A percentile compares a stretch with the other conserved stretches of the same genome.
Evolutionary conservation across 2,888 invertebrate genomes (phyloP).

Genomic region (Tyria jacobaeae): DNA sequence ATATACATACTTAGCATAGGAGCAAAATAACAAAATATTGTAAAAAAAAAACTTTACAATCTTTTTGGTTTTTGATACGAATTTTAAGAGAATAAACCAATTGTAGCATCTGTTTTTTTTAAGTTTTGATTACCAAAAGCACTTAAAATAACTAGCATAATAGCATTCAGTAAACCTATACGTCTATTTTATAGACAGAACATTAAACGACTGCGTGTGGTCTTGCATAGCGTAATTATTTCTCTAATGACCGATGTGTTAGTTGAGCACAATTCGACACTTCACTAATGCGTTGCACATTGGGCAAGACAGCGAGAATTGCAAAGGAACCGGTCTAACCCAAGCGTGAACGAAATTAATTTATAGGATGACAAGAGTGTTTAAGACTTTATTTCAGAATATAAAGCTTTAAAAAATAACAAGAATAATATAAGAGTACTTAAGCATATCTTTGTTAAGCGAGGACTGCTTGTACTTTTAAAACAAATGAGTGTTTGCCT

Average conservation of each 20-base stretch:
- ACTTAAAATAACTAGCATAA: neutral
- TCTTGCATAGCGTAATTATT: constrained; percentile 34
- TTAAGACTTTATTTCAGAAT: constrained; percentile 11
- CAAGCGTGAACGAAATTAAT: constrained; percentile 31
- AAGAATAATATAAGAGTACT: neutral
- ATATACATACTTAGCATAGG: too few species aligned
- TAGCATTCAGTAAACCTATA: constrained; percentile 3
- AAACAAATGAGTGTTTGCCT: neutral
- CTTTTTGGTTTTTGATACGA: too few species aligned
- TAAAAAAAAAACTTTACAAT: too few species aligned
- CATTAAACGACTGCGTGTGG: constrained; percentile 27
- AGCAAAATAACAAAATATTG: too few species aligned
- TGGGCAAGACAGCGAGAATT: constrained; percentile 30
- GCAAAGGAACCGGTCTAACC: constrained; percentile 34
- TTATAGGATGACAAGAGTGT: constrained; percentile 28
- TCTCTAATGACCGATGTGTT: constrained; percentile 39
- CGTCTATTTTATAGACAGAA: neutral
- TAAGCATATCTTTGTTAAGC: neutral
- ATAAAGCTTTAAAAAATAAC: too few species aligned
- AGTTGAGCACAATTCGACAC: constrained; percentile 24
- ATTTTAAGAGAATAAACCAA: too few species aligned
- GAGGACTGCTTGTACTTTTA: neutral
- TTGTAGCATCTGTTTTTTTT: too few species aligned
- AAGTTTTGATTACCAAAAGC: too few species aligned
- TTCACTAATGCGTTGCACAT: constrained; percentile 34